phyloP scores from a whole-genome alignment of 2,797 vertebrate genomes.

The Tachyglossus aculeatus region DNA sequence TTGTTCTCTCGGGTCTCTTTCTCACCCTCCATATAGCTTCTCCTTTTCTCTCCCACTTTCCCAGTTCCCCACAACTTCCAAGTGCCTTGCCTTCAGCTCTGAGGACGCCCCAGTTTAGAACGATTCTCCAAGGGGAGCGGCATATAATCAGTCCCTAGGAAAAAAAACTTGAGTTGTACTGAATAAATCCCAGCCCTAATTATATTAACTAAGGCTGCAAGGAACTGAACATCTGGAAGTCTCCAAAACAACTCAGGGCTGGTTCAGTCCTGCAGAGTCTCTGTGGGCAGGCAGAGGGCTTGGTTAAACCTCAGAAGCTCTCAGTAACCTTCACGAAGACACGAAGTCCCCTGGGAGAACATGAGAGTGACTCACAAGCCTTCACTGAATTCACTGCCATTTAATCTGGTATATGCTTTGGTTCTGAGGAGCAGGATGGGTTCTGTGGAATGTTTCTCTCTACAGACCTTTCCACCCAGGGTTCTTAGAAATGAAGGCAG shows the following conservation, averaged over 20 bases:
- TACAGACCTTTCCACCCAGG: too few relatives aligned
- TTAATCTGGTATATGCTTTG: too few relatives aligned
- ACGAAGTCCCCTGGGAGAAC: too few relatives aligned
- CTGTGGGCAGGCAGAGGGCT: neutral
- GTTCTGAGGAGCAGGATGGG: too few relatives aligned
- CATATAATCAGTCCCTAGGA: conserved; percentile 53
- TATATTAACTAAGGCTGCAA: conserved; percentile 40
- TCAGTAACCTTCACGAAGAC: conserved; percentile 24
- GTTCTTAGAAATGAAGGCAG: too few relatives aligned
- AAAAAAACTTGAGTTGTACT: conserved; percentile 41
- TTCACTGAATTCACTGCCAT: too few relatives aligned
- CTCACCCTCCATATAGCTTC: neutral
- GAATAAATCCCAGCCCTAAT: conserved; percentile 53
- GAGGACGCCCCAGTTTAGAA: conserved; percentile 60
- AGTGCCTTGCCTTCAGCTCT: conserved; percentile 43
- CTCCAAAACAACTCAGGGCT: neutral
- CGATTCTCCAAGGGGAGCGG: conserved; percentile 27
- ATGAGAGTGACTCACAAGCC: too few relatives aligned
- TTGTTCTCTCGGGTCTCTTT: neutral
- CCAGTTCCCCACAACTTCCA: conserved; percentile 22
- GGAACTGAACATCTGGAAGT: conserved; percentile 43
- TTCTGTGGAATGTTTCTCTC: too few relatives aligned
- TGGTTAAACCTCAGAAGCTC: neutral
- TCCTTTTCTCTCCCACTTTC: neutral
- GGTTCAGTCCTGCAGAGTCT: neutral